These are phyloP conservation scores for Tachina lurida DNA, from an alignment of 2,888 invertebrate genomes.

Conservation along the genomic window DNA sequence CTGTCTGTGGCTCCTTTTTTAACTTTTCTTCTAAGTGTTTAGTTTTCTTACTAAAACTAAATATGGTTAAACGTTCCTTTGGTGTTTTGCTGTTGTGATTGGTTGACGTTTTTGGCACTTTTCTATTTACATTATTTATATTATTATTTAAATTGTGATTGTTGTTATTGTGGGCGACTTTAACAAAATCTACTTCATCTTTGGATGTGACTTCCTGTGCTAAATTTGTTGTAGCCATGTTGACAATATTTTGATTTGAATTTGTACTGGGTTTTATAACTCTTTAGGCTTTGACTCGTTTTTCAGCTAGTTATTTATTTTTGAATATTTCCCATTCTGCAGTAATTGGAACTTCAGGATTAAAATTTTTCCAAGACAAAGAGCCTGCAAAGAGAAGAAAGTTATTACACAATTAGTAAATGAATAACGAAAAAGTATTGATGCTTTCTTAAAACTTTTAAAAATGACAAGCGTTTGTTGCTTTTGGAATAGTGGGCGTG, in stretches of 20 bases:
- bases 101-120: constrained; percentile 34
- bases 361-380: constrained; percentile 11
- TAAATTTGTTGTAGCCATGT: constrained; percentile 51
- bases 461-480: no score
- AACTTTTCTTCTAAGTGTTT: constrained; percentile 66
- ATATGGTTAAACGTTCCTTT: constrained; percentile 75
- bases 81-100: constrained; percentile 62
- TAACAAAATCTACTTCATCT: constrained; percentile 82
- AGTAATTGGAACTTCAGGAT: neutral
- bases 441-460: no score
- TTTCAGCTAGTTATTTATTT: no score
- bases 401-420: neutral
- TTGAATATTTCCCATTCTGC: no score
- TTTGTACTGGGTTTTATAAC: constrained; percentile 50
- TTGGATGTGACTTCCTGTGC: constrained; percentile 70
- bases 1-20: constrained; percentile 52
- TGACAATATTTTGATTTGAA: constrained; percentile 7
- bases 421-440: no score
- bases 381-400: constrained; percentile 40
- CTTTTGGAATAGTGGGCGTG: no score
- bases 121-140: constrained; percentile 66
- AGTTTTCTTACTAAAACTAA: constrained; percentile 75
- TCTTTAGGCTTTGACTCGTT: neutral
- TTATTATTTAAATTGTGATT: constrained; percentile 75
- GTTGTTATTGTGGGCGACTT: constrained; percentile 73